These are phyloP conservation scores for Lutjanus argentimaculatus DNA, from an alignment of 2,797 vertebrate genomes.

Conservation along the genomic window DNA sequence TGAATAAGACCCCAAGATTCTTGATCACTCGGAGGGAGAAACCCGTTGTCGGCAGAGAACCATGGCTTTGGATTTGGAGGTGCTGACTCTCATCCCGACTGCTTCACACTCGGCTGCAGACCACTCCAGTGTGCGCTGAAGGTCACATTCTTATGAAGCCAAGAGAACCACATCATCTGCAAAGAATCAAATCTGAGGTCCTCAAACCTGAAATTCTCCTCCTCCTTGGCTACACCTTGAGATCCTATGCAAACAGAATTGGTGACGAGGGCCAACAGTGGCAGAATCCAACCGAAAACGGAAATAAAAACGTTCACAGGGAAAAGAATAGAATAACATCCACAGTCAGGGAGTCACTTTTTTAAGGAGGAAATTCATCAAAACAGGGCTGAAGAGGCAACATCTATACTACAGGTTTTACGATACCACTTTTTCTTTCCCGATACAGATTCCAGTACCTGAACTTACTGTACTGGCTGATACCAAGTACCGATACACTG, in stretches of 20 bases:
- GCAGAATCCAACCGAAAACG: not conserved
- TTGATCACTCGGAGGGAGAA: not conserved
- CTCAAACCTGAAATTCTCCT: not conserved
- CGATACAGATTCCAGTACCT: no score
- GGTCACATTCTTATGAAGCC: not conserved
- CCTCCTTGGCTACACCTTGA: not conserved
- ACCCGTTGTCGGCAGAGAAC: not conserved
- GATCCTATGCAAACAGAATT: not conserved
- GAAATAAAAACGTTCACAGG: no score
- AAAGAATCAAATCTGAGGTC: not conserved
- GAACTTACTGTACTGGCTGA: no score
- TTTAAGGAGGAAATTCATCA: not conserved
- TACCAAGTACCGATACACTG: no score
- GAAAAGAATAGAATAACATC: not conserved
- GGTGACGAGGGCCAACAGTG: accelerated
- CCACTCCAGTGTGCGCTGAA: not conserved
- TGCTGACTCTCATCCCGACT: not conserved
- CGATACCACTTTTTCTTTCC: no score
- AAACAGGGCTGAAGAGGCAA: not conserved
- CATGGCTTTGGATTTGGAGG: not conserved
- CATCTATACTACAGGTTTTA: not conserved
- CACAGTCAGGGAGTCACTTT: not conserved
- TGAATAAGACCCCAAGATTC: not conserved
- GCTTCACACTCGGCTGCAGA: not conserved
- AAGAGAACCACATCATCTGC: not conserved